Evolutionary conservation across 2,113 vertebrate genomes (phyloP), one percentile per base, ranked within the genome.

Genomic region (Toxotes chatareus): DNA sequence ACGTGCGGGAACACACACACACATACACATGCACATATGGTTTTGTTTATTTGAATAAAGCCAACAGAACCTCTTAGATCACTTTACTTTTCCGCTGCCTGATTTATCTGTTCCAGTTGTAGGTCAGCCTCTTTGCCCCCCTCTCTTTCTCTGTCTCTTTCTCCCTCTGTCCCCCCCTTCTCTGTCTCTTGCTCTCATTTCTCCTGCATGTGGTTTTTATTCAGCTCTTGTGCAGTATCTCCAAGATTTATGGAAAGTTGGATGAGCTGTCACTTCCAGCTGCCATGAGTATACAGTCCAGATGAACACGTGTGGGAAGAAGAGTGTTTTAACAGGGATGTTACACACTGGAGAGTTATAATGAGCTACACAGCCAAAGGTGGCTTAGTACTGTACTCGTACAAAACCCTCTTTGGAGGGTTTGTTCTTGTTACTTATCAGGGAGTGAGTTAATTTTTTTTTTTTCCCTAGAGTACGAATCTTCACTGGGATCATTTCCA

Each of bases 171-270:
- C 59, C 64, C 46, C 31, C 14, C 46, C 31, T 12, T 51, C 64
- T 17, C 47, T 65, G 53, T 56, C 63, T 55, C 79, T n/a, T 38
- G 80, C 65, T 62, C 53, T 87, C 66, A 27, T 80, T 88, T 67
- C 72, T 83, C 67, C 79, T 87, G 72, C 94, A 94, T 94, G 92
- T 95, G 93, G 82, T 94, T 95, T 93, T 91, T 86, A 94, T 94
- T 92, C 76, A 70, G 69, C 69, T 68, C 84, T 78, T 84, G 71
- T 85, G 87, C 82, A 66, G 88, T 89, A 93, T 94, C 93, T 92
- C 87, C 68, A 84, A 73, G 91, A 94, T 95, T 94, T 94, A 91
- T 94, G 94, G 93, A 93, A 94, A 94, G 86, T 91, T 92, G 93
- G 93, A 93, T 71, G 89, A 88, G 91, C 87, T 86, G 89, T 88